Evolutionary conservation across 2,797 vertebrate genomes (phyloP).

Genomic region (Ceyx erithaca): DNA sequence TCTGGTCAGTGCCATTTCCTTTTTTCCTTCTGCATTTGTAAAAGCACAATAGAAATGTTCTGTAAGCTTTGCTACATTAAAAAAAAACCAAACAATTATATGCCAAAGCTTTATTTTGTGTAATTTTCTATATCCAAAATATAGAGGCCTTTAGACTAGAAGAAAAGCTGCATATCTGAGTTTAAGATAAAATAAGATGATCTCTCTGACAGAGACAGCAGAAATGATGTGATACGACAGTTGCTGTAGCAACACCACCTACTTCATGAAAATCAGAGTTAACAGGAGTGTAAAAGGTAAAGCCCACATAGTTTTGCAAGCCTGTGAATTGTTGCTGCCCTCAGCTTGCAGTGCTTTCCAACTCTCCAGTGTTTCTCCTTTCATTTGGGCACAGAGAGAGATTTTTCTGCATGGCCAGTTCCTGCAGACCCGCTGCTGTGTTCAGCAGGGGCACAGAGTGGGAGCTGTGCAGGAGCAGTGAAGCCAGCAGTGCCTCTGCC

Average conservation of each 20-base stretch:
- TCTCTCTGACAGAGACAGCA: slow-evolving; percentile 73
- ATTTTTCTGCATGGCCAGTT: not conserved
- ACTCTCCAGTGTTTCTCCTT: not conserved
- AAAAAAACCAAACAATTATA: not conserved
- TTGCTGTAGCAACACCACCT: slow-evolving; percentile 82
- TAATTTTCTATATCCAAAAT: slow-evolving; percentile 27
- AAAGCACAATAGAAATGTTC: not conserved
- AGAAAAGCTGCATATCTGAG: slow-evolving; percentile 45
- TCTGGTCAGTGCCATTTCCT: not conserved
- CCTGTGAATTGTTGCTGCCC: slow-evolving; percentile 46
- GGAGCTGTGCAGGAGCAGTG: not conserved
- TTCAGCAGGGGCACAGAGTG: not conserved
- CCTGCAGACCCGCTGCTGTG: not conserved
- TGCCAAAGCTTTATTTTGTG: slow-evolving; percentile 22
- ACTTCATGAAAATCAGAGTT: slow-evolving; percentile 75
- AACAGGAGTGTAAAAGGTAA: slow-evolving; percentile 73
- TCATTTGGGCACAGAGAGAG: not conserved
- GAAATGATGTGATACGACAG: slow-evolving; percentile 78
- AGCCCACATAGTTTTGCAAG: slow-evolving; percentile 64
- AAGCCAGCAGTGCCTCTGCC: not conserved
- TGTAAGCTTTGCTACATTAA: not conserved
- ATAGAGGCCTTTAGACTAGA: slow-evolving; percentile 34
- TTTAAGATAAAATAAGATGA: slow-evolving; percentile 66
- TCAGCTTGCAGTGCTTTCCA: slow-evolving; percentile 34
- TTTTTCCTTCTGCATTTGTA: slow-evolving; percentile 9